Base-by-base conservation (phyloP, 2,797 vertebrate genomes). In the Phalanger gymnotis region DNA sequence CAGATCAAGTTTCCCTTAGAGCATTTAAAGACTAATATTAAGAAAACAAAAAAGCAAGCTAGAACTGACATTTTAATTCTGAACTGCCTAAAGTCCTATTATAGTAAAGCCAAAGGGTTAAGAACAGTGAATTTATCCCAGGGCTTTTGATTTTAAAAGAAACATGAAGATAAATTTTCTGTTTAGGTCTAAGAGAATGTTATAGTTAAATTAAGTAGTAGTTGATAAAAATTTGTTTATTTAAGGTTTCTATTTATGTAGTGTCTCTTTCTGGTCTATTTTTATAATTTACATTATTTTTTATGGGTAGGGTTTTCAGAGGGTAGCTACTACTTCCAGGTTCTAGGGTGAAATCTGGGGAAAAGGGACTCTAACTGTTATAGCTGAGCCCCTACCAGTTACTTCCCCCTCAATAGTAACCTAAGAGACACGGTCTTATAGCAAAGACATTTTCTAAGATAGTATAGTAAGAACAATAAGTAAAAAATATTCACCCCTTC, bases 171-270 rank as follows among this genome's bases (percentile, higher is more conserved):
- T 34, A 40, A 56, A 11, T 53, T 94, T 92, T 91, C 27, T 87
- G n/a, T n/a, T 54, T 92, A 55, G 28, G 27, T 13, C 28, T 90
- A 90, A 58, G 51, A 31, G 34, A 92, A n/a, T 93, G 31, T 90
- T 25, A 73, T 25, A 81, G 73, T 93, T 94, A 90, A 73, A 92
- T 52, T 31, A 92, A 95, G 34, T 14, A 93, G 52, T 51, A 91
- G 25, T 93, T 94, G 47, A 87, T 66, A 96, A 91, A 93, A 95
- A 90, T 95, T 90, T 96, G 47, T 95, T 97, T 96, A 92, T 81
- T 94, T 93, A 53, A 87, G 30, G 90, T n/a, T 94, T 58, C 73
- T 81, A 73, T 73, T 73, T 73, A 73, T 9, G n/a, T 3, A 40
- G 66, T 73, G 10, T 40, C 19, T n/a, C n/a, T 73, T 73, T 73